These are phyloP conservation scores for Drosophila subquinaria DNA, from an alignment of 2,888 invertebrate species.

Conservation along the genomic window DNA sequence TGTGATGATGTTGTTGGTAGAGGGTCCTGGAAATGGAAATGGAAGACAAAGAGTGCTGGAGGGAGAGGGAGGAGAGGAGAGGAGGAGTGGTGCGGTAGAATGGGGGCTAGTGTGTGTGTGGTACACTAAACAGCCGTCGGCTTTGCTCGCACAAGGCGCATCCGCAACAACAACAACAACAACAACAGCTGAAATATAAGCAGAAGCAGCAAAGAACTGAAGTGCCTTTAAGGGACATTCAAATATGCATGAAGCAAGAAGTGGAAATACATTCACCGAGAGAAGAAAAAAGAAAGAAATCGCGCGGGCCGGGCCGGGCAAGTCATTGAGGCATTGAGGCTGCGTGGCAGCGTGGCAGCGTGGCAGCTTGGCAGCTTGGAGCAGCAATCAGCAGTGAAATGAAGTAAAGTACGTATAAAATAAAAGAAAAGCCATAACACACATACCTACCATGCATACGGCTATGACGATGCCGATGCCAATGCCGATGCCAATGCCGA, in stretches of 20 bases:
- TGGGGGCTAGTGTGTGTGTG: conserved; percentile 36
- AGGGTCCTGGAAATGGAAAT: conserved; percentile 7
- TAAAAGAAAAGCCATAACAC: conserved; percentile 65
- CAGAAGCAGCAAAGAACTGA: conserved; percentile 60
- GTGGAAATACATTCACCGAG: conserved; percentile 34
- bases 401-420: conserved; percentile 73
- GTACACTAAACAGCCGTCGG: conserved; percentile 46
- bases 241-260: conserved; percentile 76
- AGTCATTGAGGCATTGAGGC: not conserved
- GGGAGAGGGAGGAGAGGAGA: not conserved
- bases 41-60: conserved; percentile 6
- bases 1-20: conserved; percentile 61
- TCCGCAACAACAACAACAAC: conserved; percentile 44
- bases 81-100: not conserved
- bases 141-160: conserved; percentile 41
- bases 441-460: conserved; percentile 56
- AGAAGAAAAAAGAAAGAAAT: conserved; percentile 4
- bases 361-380: conserved; percentile 3
- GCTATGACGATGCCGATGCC: not conserved
- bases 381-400: conserved; percentile 63
- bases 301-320: not conserved
- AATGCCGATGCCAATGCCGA: not conserved
- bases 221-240: conserved; percentile 80
- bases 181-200: conserved; percentile 35
- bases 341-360: conserved; percentile 1